Conservation (phyloP, 2,113 vertebrate species). For the Clarias macrocephalus region DNA sequence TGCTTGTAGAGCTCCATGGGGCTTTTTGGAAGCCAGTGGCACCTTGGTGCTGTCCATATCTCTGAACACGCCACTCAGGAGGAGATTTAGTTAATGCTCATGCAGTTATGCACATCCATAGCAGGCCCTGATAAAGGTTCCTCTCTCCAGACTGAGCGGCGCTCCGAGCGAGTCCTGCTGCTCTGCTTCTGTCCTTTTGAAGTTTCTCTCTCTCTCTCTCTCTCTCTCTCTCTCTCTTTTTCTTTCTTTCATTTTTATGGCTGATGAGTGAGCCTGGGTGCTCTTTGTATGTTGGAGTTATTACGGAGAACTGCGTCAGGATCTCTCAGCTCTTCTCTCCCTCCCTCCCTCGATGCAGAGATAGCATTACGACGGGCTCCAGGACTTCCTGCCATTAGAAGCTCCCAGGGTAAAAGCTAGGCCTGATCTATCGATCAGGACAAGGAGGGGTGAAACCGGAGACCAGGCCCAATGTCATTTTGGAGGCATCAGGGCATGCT, state of each 20-base stretch:
- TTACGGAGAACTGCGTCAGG: conserved; percentile 64
- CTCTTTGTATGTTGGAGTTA: conserved; percentile 69
- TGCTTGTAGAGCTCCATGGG: conserved; percentile 59
- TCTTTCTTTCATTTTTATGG: conserved; percentile 26
- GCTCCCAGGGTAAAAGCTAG: conserved; percentile 90
- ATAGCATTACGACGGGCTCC: conserved; percentile 92
- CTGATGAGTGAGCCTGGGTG: conserved; percentile 46
- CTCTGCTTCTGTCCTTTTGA: conserved; percentile 62
- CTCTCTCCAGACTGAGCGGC: conserved; percentile 59
- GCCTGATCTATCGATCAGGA: conserved; percentile 93
- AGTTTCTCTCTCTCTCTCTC: conserved; percentile 45
- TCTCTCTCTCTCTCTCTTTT: conserved; percentile 42
- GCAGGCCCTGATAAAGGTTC: conserved; percentile 66
- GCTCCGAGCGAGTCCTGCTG: conserved; percentile 62
- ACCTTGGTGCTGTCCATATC: conserved; percentile 66
- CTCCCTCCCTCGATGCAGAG: conserved; percentile 72
- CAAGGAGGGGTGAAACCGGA: conserved; percentile 87
- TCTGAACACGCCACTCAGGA: conserved; percentile 67
- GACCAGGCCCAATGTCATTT: conserved; percentile 69
- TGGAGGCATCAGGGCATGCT: conserved; percentile 53
- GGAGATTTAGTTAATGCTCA: conserved; percentile 58
- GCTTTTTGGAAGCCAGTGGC: conserved; percentile 66
- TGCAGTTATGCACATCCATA: conserved; percentile 62
- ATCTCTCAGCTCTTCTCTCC: conserved; percentile 23
- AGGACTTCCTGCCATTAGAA: conserved; percentile 92